Percentiles rank a stretch among this genome's conserved stretches.
Evolutionary conservation across 2,113 vertebrate genomes (phyloP).

Genomic region (Xiphophorus couchianus): DNA sequence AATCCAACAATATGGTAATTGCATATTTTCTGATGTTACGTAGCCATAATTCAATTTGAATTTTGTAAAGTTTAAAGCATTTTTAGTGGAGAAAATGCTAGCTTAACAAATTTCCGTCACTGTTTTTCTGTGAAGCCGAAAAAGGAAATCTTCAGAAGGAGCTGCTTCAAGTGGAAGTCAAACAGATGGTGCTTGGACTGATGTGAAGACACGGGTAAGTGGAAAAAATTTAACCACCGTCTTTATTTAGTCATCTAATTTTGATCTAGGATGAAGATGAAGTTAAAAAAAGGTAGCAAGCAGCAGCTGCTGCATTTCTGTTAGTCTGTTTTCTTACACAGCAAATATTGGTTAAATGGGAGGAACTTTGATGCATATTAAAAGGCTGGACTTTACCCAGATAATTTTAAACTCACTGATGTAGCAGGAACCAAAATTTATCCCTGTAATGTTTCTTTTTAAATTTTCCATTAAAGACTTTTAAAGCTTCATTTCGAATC

Average conservation of each 20-base stretch:
- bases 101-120: background rate
- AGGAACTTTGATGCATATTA: background rate
- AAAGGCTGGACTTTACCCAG: background rate
- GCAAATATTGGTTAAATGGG: background rate
- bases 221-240: constrained; percentile 1
- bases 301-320: too few relatives aligned
- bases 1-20: too few relatives aligned
- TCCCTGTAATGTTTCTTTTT: background rate
- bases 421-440: too few relatives aligned
- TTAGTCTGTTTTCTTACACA: background rate
- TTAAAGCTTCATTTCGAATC: background rate
- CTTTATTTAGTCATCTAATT: background rate
- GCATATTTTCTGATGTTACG: too few relatives aligned
- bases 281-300: too few relatives aligned
- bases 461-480: background rate
- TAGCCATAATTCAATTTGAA: too few relatives aligned
- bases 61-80: background rate
- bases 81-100: background rate
- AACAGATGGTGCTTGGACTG: constrained; percentile 86
- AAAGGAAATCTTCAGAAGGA: constrained; percentile 85
- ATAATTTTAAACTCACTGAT: background rate
- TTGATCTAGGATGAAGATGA: too few relatives aligned
- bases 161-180: constrained; percentile 55
- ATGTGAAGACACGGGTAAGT: constrained; percentile 91
- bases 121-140: constrained; percentile 77